Evolutionary conservation across 2,888 invertebrate genomes (phyloP), one percentile per base, ranked within the genome.

Genomic region (Drosophila austrosaltans): DNA sequence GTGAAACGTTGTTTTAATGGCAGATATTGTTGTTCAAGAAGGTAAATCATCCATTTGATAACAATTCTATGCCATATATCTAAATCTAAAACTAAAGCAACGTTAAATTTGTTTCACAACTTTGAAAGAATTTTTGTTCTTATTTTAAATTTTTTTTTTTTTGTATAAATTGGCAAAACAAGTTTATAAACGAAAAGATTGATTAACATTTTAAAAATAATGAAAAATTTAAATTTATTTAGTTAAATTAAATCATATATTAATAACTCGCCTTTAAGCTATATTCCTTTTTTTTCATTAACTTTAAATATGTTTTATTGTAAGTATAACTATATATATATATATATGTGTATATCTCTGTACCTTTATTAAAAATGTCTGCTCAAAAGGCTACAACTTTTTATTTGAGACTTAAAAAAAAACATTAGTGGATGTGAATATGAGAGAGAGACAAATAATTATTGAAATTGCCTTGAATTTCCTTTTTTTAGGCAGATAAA

Each of bases 1-100:
- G 81, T 90, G 85, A 91, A 86, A 82, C 78, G 77, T 75, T 77
- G 85, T 77, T 78, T 76, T 62, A 32, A 53, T 22, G 78, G 75
- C 71, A 53, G 48, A 66, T 72, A 68, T 63, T 76, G 71, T 57
- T 78, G 78, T 53, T 75, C 42, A 60, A 69, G 74, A 44, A n/a
- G 54, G 40, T 8, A 36, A 10, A 8, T 36, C 36, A 59, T 64
- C 54, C 16, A 16, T 16, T 16, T 61, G n/a, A 69, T 48, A 42
- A 36, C 1, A 10, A 36, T 36, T 10, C 36, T 66, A 56, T 53
- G 6, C 60, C 76, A 66, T 57, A 72, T 65, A 40, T 63, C 36
- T 16, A 16, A 16, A 63, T 57, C 64, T 68, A 57, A 59, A 63
- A 20, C 8, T 48, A 48, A 48, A 48, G 48, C 48, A 48, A 48